Percentiles rank a stretch among this genome's conserved stretches.
phyloP scores from a whole-genome alignment of 2,797 vertebrate species.

The Sciurus carolinensis region DNA sequence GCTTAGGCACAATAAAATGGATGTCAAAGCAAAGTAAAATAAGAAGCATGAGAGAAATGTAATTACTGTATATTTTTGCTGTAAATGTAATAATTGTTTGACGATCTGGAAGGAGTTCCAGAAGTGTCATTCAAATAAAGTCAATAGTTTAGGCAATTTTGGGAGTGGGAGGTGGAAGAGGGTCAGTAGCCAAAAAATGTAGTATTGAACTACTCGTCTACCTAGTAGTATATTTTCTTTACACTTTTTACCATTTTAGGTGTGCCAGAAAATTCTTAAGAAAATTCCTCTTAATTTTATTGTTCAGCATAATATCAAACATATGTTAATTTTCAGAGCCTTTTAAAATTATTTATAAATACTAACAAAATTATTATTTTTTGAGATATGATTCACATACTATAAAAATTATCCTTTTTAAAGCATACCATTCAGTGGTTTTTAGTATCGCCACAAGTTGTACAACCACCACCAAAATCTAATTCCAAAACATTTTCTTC shows the following conservation, averaged over 20 bases:
- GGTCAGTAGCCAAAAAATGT: not conserved
- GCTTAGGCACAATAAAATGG: not conserved
- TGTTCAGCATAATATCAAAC: conserved; percentile 3
- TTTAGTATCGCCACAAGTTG: not conserved
- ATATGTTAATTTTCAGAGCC: not conserved
- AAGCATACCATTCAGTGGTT: not conserved
- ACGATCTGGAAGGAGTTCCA: not conserved
- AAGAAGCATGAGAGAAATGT: not conserved
- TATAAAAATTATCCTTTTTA: not conserved
- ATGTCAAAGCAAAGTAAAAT: conserved; percentile 3
- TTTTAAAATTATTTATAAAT: not conserved
- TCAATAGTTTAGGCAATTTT: not conserved
- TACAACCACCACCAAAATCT: not conserved
- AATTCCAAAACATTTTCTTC: conserved; percentile 31
- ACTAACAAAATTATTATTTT: not conserved
- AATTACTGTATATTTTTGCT: not conserved
- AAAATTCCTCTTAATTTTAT: not conserved
- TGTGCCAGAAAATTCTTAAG: conserved; percentile 7
- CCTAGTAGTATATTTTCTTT: not conserved
- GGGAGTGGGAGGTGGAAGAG: too few species aligned
- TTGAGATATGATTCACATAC: not conserved
- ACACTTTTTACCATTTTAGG: not conserved
- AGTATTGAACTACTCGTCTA: not conserved
- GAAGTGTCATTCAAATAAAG: not conserved
- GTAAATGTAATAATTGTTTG: not conserved